Evolutionary conservation across 2,113 vertebrate genomes (phyloP).

Genomic region (Rhinichthys klamathensis): DNA sequence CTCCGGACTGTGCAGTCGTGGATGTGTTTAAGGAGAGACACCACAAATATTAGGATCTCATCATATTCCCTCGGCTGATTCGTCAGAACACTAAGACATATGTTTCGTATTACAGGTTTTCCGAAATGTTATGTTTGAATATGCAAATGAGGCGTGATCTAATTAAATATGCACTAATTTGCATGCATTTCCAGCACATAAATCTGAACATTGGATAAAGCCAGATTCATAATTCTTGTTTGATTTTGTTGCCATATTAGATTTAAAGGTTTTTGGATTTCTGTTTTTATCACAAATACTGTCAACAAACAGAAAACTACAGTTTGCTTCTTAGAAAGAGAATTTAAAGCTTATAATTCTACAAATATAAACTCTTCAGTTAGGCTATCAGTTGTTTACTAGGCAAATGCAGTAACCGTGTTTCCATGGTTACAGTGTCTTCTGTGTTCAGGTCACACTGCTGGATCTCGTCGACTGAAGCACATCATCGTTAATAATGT

Average conservation of each 20-base stretch:
- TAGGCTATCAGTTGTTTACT: neutral
- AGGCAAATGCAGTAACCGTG: neutral
- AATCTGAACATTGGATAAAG: neutral
- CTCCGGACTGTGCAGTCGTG: too few relatives aligned
- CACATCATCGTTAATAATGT: neutral
- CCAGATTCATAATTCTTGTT: neutral
- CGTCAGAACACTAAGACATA: neutral
- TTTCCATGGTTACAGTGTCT: neutral
- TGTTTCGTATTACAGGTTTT: neutral
- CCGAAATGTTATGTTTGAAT: neutral
- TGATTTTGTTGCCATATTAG: too few relatives aligned
- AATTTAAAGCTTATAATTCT: neutral
- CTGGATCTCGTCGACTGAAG: neutral
- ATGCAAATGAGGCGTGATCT: neutral
- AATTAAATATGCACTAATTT: neutral
- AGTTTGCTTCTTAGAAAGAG: neutral
- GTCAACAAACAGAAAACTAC: too few relatives aligned
- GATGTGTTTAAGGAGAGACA: neutral
- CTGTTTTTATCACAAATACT: too few relatives aligned
- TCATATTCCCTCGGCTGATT: neutral
- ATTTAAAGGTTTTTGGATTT: too few relatives aligned
- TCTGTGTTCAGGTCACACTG: neutral
- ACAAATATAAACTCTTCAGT: neutral
- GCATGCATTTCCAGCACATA: neutral
- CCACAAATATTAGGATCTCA: neutral